Percentiles rank a stretch among this genome's conserved stretches.
Conservation (phyloP, 2,797 vertebrate species). For the Eulemur rubriventer region DNA sequence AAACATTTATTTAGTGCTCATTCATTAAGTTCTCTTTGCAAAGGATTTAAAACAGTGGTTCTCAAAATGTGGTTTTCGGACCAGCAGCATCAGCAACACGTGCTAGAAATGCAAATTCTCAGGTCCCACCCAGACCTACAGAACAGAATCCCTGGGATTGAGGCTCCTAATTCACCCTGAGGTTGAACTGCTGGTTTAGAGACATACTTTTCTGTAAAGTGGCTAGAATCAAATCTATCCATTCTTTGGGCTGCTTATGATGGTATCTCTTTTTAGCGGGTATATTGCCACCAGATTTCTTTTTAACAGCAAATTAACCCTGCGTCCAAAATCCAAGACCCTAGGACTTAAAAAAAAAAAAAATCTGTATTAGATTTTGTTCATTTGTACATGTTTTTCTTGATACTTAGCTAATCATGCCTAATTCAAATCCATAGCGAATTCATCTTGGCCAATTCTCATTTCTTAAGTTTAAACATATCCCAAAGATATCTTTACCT, state of each 20-base stretch:
- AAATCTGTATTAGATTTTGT: background rate
- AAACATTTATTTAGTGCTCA: background rate
- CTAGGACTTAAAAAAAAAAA: background rate
- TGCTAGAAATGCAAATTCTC: background rate
- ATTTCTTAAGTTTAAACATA: slow-evolving; percentile 24
- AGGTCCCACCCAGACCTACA: background rate
- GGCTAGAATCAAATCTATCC: background rate
- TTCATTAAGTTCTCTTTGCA: background rate
- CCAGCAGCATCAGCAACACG: accelerated
- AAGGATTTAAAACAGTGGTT: background rate
- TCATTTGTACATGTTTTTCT: background rate
- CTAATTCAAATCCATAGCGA: background rate
- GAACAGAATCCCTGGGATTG: background rate
- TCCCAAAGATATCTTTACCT: slow-evolving; percentile 39
- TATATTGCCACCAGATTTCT: background rate
- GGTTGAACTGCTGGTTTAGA: background rate
- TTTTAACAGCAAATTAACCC: slow-evolving; percentile 1
- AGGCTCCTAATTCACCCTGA: background rate
- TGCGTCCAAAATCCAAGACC: background rate
- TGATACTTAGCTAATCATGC: background rate
- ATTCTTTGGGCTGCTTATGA: background rate
- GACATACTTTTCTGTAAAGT: background rate
- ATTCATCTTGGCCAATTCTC: background rate
- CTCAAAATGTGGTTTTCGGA: background rate
- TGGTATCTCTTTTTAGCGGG: background rate